A percentile compares a stretch with the other conserved stretches of the same genome.
phyloP scores from a whole-genome alignment of 1,140 invertebrate species.

The Brachionus asplanchnoidis region DNA sequence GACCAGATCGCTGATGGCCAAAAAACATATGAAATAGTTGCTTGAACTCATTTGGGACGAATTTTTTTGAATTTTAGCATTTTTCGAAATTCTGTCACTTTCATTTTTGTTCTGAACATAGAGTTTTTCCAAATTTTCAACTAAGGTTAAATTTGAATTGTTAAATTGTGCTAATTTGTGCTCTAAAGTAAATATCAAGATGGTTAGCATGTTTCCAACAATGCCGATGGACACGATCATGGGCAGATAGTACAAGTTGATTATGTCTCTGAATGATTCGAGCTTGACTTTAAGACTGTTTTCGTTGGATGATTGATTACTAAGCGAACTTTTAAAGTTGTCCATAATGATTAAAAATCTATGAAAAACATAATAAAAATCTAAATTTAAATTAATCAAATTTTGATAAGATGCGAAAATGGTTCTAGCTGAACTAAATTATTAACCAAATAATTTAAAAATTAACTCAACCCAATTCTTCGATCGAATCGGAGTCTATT shows the following conservation, averaged over 20 bases:
- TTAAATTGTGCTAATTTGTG: neutral
- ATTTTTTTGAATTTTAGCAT: neutral
- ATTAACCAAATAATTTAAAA: too few relatives aligned
- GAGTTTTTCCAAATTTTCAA: neutral
- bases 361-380: neutral
- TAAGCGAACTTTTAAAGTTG: neutral
- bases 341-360: neutral
- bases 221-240: conserved; percentile 7
- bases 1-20: conserved; percentile 29
- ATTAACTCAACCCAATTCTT: too few relatives aligned
- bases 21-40: conserved; percentile 25
- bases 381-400: neutral
- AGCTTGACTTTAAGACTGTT: neutral
- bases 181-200: neutral
- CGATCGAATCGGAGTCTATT: too few relatives aligned
- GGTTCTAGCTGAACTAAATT: too few relatives aligned
- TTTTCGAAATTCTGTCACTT: neutral
- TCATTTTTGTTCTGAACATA: neutral
- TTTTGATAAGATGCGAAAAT: neutral
- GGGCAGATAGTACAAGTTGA: conserved; percentile 32
- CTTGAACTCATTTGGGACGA: neutral
- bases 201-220: neutral
- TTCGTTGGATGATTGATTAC: neutral
- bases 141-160: neutral
- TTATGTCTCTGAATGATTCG: conserved; percentile 2